phyloP scores from a whole-genome alignment of 2,113 vertebrate genomes.

The Microcebus ravelobensis region DNA sequence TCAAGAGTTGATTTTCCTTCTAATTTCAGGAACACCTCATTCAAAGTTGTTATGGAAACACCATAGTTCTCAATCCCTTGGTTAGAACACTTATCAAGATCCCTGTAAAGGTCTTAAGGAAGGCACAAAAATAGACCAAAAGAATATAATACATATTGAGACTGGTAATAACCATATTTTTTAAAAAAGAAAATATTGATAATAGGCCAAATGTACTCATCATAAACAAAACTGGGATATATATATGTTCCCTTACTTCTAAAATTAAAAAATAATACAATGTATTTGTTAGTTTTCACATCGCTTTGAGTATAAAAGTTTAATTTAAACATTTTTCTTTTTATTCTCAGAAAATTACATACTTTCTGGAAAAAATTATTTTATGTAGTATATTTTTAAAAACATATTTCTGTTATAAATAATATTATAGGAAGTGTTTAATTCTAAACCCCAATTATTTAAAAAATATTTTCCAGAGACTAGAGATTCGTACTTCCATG shows the following conservation, averaged over 20 bases:
- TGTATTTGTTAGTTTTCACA: not conserved
- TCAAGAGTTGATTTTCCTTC: constrained; percentile 88
- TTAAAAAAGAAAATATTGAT: not conserved
- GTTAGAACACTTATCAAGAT: constrained; percentile 86
- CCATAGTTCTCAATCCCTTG: constrained; percentile 91
- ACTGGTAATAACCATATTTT: not conserved
- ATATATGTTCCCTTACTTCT: not conserved
- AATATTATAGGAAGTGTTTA: not conserved
- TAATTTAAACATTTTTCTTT: not conserved
- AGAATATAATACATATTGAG: not conserved
- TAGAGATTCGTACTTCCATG: not conserved
- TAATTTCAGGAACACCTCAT: constrained; percentile 95
- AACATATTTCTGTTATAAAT: not conserved
- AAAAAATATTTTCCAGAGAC: not conserved
- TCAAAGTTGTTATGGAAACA: constrained; percentile 94
- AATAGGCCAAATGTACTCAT: not conserved
- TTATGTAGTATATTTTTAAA: not conserved
- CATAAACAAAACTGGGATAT: not conserved
- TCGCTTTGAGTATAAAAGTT: not conserved
- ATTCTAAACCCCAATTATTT: not conserved
- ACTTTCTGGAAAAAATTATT: not conserved
- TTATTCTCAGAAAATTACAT: not conserved
- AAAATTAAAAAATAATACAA: not conserved
- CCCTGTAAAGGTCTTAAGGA: constrained; percentile 88
- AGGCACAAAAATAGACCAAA: not conserved